Base-by-base conservation (phyloP, 2,113 vertebrate species). In the Myodes glareolus region DNA sequence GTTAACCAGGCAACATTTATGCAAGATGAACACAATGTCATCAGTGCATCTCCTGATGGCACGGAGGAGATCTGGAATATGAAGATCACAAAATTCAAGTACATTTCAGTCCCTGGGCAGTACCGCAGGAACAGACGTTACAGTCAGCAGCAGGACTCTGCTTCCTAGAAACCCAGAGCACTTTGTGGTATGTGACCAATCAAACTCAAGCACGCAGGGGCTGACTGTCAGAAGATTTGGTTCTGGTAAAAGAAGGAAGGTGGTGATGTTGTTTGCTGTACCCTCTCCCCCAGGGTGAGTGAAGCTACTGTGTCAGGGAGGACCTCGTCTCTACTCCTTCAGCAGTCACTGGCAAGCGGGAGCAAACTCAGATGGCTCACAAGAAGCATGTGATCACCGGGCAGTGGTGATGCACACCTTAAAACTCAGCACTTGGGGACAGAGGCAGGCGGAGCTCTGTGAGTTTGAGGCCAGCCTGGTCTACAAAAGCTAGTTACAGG, bases 161-260 rank as follows among this genome's bases (percentile, higher is more conserved):
- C 99, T 99, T 95, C 99, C 99, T 80, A 99, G 99, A 98, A 99
- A 99, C 97, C 99, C 99, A 0, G 99, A 99, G 97, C 99, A 99
- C 98, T 99, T 99, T 0, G 99, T 99, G 1, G 99, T 99, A 97
- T 99, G 99, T 97, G 99, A 99, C 98, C 99, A 99, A 94, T 99
- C 99, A 0, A 99, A 99, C 96, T 99, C 99, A 99, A 99, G 99
- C 98, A 99, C 99, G 99, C 99, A 99, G 97, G 99, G 99, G 45
- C 99, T 99, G 99, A 99, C 99, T 81, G 99, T 99, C 94, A 99
- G 99, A 98, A 99, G 99, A 93, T 99, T 99, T 97, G 99, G 99
- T 99, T 99, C 99, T 82, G 99, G 99, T 99, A 99, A 99, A 97
- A 99, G 99, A 99, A 98, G 99, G 99, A 99, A 98, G 99, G 99